A percentile compares a stretch with the other conserved stretches of the same genome.
phyloP scores from a whole-genome alignment of 64 coral and sea anemone species.

The Montipora efflorescens region DNA sequence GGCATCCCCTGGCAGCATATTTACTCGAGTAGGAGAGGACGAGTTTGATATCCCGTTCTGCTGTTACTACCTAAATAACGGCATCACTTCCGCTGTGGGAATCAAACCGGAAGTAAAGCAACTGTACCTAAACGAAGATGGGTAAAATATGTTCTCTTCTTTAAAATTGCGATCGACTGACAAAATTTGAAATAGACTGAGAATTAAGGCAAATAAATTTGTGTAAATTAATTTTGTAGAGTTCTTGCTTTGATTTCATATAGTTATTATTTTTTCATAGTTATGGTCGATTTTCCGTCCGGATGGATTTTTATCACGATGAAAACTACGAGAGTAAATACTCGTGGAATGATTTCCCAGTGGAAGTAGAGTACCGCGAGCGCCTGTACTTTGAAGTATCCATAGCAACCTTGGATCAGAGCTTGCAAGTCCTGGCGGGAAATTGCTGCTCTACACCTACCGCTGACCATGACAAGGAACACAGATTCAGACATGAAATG shows the following conservation, averaged over 20 bases:
- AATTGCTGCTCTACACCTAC: constrained; percentile 70
- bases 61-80: constrained; percentile 71
- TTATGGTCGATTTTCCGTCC: constrained; percentile 66
- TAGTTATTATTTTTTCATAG: constrained; percentile 9
- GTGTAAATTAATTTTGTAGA: too few species aligned
- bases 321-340: constrained; percentile 43
- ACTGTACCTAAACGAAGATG: constrained; percentile 58
- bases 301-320: constrained; percentile 68
- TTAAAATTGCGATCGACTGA: too few species aligned
- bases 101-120: constrained; percentile 61
- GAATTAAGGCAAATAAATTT: too few species aligned
- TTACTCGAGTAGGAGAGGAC: constrained; percentile 60
- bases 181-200: too few species aligned
- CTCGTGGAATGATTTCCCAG: constrained; percentile 70
- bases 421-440: constrained; percentile 56
- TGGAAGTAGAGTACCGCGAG: constrained; percentile 45
- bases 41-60: constrained; percentile 78
- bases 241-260: too few species aligned
- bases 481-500: constrained; percentile 57
- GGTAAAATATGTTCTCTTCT: constrained; percentile 2
- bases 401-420: constrained; percentile 65
- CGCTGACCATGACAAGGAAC: constrained; percentile 63
- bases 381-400: constrained; percentile 71
- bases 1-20: constrained; percentile 31
- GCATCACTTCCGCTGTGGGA: constrained; percentile 57